These are phyloP conservation scores for Chloroceryle aenea DNA, from an alignment of 2,113 vertebrate genomes.

Conservation along the genomic window DNA sequence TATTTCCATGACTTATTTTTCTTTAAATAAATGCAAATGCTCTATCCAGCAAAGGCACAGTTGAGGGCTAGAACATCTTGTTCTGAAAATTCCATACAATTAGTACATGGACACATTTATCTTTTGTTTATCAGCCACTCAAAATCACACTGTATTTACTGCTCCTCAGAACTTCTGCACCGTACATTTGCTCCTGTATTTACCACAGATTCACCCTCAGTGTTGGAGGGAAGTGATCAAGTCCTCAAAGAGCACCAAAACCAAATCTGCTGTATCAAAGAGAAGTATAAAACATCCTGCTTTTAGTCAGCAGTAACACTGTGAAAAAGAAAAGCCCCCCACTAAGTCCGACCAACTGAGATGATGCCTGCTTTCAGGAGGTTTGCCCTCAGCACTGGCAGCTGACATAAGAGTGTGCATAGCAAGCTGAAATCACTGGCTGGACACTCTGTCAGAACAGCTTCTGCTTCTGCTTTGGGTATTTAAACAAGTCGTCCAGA, in stretches of 20 bases:
- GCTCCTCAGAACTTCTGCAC: neutral
- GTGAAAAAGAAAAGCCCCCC: neutral
- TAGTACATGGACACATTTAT: slow-evolving; percentile 6
- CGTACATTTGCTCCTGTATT: neutral
- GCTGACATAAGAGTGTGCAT: neutral
- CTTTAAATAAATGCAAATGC: slow-evolving; percentile 48
- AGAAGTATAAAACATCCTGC: neutral
- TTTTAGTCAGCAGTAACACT: neutral
- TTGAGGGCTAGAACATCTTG: neutral
- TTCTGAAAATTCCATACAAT: neutral
- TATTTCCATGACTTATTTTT: slow-evolving; percentile 22
- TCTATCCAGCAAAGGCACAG: neutral
- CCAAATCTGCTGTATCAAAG: neutral
- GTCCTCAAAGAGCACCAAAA: neutral
- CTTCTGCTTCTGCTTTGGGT: neutral
- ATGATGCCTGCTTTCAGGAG: neutral
- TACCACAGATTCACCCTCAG: neutral
- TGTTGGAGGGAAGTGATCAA: neutral
- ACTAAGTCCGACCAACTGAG: neutral
- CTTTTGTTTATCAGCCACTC: neutral
- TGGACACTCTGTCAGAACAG: neutral
- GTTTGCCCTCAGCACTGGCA: neutral
- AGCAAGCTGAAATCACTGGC: neutral
- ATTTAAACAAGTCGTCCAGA: neutral
- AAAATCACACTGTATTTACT: neutral